A percentile compares a stretch with the other conserved stretches of the same genome.
phyloP scores from a whole-genome alignment of 2,888 invertebrate species.

The Alentia gelatinosa region DNA sequence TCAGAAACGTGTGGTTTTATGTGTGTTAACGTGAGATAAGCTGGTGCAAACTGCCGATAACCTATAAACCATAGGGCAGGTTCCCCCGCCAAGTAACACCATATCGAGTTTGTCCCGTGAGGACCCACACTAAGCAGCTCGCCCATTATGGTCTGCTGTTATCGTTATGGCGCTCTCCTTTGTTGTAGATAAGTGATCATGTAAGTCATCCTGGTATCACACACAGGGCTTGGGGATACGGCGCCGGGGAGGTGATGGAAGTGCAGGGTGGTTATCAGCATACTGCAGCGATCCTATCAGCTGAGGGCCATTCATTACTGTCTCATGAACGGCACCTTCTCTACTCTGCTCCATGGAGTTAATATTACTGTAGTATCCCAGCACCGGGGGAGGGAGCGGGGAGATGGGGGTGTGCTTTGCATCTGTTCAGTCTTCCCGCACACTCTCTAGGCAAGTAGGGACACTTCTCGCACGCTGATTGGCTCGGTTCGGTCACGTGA shows the following conservation, averaged over 20 bases:
- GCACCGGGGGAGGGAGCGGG: neutral
- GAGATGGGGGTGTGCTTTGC: neutral
- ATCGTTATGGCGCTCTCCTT: neutral
- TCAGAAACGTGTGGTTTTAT: neutral
- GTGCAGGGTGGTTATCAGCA: neutral
- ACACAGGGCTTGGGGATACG: neutral
- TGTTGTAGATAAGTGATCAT: slow-evolving; percentile 13
- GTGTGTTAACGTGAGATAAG: neutral
- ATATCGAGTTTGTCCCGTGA: neutral
- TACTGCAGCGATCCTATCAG: slow-evolving; percentile 8
- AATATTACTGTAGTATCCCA: no score
- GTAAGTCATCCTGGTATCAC: neutral
- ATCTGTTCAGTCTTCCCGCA: neutral
- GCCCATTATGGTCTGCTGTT: neutral
- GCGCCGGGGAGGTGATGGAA: neutral
- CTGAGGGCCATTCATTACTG: neutral
- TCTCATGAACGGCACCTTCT: neutral
- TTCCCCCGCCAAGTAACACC: neutral
- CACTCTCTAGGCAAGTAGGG: neutral
- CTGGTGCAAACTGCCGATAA: neutral
- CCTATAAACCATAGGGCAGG: neutral
- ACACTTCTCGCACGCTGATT: neutral
- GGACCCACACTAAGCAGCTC: neutral
- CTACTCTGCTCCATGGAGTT: neutral
- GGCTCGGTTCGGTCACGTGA: neutral